These are phyloP conservation scores for Calameuta idolon DNA, from an alignment of 2,888 invertebrate species.

Conservation along the genomic window DNA sequence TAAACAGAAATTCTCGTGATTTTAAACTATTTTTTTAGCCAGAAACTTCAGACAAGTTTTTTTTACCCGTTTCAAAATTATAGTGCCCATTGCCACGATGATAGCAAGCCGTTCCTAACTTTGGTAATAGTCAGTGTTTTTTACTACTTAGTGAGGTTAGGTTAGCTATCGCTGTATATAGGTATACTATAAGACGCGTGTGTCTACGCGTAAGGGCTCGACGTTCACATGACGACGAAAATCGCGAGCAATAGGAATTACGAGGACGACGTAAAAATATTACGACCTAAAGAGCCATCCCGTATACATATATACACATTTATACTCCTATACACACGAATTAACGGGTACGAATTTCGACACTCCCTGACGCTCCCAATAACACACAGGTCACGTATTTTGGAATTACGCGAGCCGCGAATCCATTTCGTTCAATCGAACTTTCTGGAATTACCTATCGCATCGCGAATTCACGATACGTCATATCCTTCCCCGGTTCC, in stretches of 20 bases:
- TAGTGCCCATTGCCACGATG: neutral
- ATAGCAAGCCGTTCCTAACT: neutral
- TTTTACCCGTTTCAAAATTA: neutral
- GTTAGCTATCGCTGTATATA: neutral
- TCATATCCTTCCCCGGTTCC: neutral
- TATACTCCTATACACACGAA: neutral
- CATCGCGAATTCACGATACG: neutral
- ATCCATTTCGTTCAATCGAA: neutral
- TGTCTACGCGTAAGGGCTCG: neutral
- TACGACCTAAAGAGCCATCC: neutral
- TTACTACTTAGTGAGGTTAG: neutral
- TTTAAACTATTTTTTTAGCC: neutral
- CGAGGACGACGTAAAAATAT: neutral
- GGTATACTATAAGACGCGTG: neutral
- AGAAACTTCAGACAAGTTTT: neutral
- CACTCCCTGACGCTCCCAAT: neutral
- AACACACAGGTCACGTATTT: neutral
- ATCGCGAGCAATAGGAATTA: neutral
- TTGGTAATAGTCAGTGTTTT: neutral
- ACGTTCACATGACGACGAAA: neutral
- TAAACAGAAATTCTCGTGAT: neutral
- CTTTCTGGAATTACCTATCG: neutral
- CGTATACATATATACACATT: neutral
- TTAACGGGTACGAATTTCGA: neutral
- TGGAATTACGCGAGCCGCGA: neutral